Evolutionary conservation across 1,140 invertebrate species (phyloP).

Genomic region (Papilio glaucus): DNA sequence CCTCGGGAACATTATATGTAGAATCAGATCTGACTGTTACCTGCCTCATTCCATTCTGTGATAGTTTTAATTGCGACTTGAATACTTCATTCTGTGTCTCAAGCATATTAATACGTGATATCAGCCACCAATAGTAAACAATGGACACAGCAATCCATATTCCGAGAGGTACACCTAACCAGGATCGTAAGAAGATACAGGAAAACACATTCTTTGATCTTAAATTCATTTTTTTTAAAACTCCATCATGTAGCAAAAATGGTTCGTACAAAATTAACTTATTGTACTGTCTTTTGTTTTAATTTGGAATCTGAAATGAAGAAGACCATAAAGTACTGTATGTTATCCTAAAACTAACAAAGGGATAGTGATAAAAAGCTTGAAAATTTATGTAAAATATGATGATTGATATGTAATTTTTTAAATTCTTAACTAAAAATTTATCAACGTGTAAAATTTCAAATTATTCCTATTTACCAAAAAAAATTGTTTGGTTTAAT

Average conservation of each 20-base stretch:
- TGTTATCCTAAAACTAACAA: background rate
- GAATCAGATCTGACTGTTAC: constrained; percentile 57
- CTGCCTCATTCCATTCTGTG: constrained; percentile 63
- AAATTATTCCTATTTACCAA: too few species aligned
- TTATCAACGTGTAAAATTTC: too few species aligned
- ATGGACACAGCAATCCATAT: constrained; percentile 73
- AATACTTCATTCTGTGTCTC: constrained; percentile 79
- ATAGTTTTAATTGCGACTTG: constrained; percentile 67
- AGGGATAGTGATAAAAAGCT: background rate
- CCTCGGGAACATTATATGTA: constrained; percentile 65
- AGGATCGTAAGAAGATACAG: constrained; percentile 77
- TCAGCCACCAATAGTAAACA: constrained; percentile 77
- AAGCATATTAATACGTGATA: constrained; percentile 70
- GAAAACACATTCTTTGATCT: constrained; percentile 73
- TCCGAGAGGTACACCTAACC: constrained; percentile 73
- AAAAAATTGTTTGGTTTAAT: constrained; percentile 24
- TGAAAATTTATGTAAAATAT: background rate
- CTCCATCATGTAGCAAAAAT: background rate
- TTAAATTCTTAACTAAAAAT: too few species aligned
- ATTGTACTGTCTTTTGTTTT: background rate
- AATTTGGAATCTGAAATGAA: background rate
- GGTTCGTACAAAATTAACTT: background rate
- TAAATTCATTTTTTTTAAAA: constrained; percentile 58
- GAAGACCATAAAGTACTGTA: background rate
- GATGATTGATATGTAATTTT: too few species aligned